Conservation (phyloP, 2,113 vertebrate species). For the Pitta sordida region DNA sequence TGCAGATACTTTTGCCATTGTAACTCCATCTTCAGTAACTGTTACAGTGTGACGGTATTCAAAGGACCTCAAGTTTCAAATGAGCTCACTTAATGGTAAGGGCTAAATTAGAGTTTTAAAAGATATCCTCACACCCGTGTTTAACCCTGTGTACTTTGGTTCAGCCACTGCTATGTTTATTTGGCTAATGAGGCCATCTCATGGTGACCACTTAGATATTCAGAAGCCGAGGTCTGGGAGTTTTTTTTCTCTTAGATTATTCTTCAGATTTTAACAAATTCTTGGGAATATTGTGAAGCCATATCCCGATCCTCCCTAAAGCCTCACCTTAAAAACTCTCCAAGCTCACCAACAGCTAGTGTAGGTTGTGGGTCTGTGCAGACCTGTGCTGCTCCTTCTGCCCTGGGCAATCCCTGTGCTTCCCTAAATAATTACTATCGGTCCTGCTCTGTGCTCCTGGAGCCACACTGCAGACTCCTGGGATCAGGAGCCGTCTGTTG, state of each 20-base stretch:
- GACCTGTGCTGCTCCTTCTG: background rate
- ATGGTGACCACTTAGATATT: background rate
- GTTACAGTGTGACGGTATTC: background rate
- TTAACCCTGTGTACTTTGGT: background rate
- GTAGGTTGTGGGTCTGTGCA: background rate
- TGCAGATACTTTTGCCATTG: background rate
- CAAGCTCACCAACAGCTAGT: background rate
- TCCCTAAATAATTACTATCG: background rate
- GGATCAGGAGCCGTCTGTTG: background rate
- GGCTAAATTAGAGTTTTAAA: background rate
- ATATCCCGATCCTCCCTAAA: background rate
- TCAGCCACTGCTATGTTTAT: background rate
- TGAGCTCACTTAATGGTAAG: background rate
- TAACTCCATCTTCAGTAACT: background rate
- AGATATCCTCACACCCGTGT: background rate
- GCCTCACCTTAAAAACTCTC: background rate
- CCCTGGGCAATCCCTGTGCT: background rate
- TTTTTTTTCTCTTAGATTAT: background rate
- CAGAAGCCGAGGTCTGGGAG: background rate
- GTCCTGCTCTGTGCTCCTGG: background rate
- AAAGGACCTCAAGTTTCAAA: background rate
- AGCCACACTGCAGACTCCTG: fast-evolving
- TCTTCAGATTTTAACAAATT: background rate
- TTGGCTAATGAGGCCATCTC: background rate
- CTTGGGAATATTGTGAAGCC: fast-evolving